Evolutionary conservation across 2,113 vertebrate genomes (phyloP).

Genomic region (Calypte anna): DNA sequence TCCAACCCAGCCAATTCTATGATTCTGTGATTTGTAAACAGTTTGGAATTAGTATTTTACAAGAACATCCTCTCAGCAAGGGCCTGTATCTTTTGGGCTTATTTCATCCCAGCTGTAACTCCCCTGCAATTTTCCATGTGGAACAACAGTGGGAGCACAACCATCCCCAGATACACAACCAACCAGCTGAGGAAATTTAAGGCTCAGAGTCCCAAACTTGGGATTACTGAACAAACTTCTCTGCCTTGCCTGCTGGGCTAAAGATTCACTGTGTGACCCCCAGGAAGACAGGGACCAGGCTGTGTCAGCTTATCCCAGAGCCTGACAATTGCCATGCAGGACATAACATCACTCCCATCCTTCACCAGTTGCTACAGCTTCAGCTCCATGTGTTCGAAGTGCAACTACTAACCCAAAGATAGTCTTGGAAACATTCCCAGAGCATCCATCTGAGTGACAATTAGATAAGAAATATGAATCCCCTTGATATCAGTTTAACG

Average conservation of each 20-base stretch:
- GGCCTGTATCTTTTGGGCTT: not conserved
- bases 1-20: too few relatives aligned
- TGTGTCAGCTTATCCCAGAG: not conserved
- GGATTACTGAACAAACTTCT: not conserved
- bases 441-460: not conserved
- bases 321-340: not conserved
- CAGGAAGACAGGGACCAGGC: not conserved
- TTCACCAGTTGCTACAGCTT: not conserved
- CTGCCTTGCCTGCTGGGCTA: not conserved
- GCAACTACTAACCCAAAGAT: not conserved
- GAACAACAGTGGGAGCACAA: not conserved
- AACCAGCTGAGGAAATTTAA: not conserved
- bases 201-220: not conserved
- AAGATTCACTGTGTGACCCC: not conserved
- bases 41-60: not conserved
- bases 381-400: not conserved
- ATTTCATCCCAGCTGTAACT: not conserved
- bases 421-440: not conserved
- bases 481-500: not conserved
- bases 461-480: conserved; percentile 1
- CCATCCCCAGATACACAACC: not conserved
- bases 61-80: not conserved
- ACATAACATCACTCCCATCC: not conserved
- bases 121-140: not conserved
- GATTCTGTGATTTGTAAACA: too few relatives aligned